Conservation (phyloP, 2,113 vertebrate genomes). For the Psittacara wagleri region DNA sequence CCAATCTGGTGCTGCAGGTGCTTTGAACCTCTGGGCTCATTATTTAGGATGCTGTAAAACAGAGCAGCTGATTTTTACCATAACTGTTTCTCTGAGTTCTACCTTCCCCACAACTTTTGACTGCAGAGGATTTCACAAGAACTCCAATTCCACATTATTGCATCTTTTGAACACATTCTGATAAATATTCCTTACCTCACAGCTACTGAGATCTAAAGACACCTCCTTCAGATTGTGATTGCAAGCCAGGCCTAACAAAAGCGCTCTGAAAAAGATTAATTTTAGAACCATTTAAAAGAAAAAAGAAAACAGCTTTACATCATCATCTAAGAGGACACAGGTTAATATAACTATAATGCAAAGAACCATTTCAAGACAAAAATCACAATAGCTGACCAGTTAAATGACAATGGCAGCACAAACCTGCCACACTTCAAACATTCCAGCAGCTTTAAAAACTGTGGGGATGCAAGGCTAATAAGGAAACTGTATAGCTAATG, state of each 20-base stretch:
- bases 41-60: not conserved
- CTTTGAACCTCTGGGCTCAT: not conserved
- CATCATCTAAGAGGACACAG: not conserved
- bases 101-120: not conserved
- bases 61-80: not conserved
- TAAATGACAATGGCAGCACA: not conserved
- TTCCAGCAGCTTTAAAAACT: not conserved
- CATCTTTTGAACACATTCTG: conserved; percentile 7
- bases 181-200: conserved; percentile 84
- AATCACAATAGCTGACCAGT: not conserved
- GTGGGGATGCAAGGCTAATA: not conserved
- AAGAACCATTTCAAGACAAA: not conserved
- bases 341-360: not conserved
- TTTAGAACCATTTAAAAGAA: conserved; percentile 5
- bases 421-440: not conserved
- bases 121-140: not conserved
- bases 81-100: not conserved
- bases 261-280: conserved; percentile 80
- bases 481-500: conserved; percentile 13
- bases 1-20: not conserved
- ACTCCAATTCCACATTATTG: not conserved
- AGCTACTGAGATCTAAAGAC: conserved; percentile 93
- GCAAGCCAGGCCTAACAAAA: conserved; percentile 92
- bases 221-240: conserved; percentile 91
- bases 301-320: not conserved